Percentiles rank a stretch among this genome's conserved stretches.
Conservation (phyloP, 2,113 vertebrate species). For the Corapipo altera region DNA sequence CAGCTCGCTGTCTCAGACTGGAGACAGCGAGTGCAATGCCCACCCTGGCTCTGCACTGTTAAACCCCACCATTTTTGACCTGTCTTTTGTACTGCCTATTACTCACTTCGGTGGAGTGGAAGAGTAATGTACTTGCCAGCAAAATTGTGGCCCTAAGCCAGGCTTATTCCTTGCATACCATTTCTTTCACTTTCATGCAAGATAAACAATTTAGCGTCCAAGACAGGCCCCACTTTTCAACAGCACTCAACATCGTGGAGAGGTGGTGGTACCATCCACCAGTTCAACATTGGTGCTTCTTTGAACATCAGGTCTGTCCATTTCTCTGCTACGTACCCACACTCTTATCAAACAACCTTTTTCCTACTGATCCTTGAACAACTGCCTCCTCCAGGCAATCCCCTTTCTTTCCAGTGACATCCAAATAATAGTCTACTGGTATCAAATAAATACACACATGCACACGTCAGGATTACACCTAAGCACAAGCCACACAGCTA, state of each 20-base stretch:
- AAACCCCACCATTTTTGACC: neutral
- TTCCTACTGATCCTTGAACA: neutral
- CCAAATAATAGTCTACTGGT: neutral
- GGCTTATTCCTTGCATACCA: neutral
- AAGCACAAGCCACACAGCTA: neutral
- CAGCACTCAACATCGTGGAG: neutral
- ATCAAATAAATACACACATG: neutral
- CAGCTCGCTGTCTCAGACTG: neutral
- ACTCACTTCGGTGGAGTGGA: neutral
- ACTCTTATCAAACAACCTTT: neutral
- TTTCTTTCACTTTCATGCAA: neutral
- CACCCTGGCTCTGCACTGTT: neutral
- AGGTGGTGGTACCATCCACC: fast-evolving
- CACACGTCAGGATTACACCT: neutral
- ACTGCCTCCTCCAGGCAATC: neutral
- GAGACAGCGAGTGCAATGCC: fast-evolving
- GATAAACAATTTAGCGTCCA: neutral
- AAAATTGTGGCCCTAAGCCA: neutral
- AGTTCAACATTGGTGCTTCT: neutral
- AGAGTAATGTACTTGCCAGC: neutral
- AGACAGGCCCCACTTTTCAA: neutral
- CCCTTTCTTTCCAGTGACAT: neutral
- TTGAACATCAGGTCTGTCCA: neutral
- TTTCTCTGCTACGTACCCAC: neutral
- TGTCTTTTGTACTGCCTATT: neutral